Evolutionary conservation across 2,888 invertebrate genomes (phyloP).

Genomic region (Ichneumon xanthorius): DNA sequence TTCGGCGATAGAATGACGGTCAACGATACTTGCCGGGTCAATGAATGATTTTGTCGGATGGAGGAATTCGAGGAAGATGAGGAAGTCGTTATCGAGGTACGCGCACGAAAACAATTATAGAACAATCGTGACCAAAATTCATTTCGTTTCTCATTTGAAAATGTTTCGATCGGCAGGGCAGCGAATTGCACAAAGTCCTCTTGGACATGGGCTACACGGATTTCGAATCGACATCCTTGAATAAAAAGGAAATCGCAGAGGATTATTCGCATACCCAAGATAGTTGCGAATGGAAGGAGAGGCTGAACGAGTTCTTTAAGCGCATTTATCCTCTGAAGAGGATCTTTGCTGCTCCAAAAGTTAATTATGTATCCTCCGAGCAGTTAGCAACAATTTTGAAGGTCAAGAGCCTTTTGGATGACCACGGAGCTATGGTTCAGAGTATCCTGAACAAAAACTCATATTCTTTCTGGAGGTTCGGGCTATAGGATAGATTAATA

Average conservation of each 20-base stretch:
- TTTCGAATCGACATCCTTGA: constrained; percentile 75
- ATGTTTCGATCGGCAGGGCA: constrained; percentile 74
- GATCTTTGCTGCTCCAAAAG: neutral
- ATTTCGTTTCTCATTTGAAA: constrained; percentile 7
- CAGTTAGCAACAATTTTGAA: no score
- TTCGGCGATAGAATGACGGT: neutral
- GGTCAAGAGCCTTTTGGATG: constrained; percentile 71
- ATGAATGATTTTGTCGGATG: constrained; percentile 11
- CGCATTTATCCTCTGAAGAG: neutral
- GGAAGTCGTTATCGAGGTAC: constrained; percentile 80
- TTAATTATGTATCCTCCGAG: no score
- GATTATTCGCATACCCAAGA: neutral
- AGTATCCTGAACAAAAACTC: constrained; percentile 68
- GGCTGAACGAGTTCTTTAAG: constrained; percentile 11
- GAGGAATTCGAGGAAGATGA: constrained; percentile 75
- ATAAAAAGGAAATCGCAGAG: constrained; percentile 4
- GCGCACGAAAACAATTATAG: neutral
- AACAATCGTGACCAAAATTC: constrained; percentile 32
- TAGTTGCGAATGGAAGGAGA: neutral
- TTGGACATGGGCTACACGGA: constrained; percentile 78
- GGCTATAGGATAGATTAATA: neutral
- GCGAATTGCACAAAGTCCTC: constrained; percentile 78
- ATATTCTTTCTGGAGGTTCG: constrained; percentile 67
- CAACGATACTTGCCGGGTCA: neutral
- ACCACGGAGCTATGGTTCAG: constrained; percentile 77